Evolutionary conservation across 2,797 vertebrate genomes (phyloP), one percentile per base, ranked within the genome.

Genomic region (Cuniculus paca): DNA sequence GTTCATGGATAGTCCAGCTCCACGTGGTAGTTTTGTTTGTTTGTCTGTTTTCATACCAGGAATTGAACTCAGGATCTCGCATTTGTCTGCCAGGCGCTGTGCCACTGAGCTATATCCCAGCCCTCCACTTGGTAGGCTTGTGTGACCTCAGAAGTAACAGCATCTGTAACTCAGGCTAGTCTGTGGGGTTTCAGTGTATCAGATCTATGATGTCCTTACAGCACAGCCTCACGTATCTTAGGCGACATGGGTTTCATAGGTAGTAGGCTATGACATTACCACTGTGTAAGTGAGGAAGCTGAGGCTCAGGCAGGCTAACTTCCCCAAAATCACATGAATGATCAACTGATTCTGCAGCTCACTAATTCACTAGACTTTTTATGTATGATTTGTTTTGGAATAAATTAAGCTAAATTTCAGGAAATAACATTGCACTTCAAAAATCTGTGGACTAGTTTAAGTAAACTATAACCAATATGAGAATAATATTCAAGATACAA

Each of bases 381-480:
- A 74, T 80, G 9, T 26, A 39, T 58, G 54, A 60, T 72, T 54
- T 31, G 61, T 79, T 74, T 84, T 90, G 58, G 36, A 78, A 81
- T 82, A 92, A 94, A 94, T 28, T 93, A 36, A 70, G 5, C 45
- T 88, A 78, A 85, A 16, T 54, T 63, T 56, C 42, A 88, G 61
- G 26, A 63, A 88, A 82, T 42, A 89, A 80, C 39, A 54, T 36
- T 9, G 70, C 1, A 61, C 39, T 60, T 50, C 13, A 85, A 96
- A 85, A 85, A 72, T 14, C n/a, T 83, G n/a, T 24, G 48, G 20
- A 34, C 86, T 60, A 26, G 56, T 75, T 78, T 54, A 82, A 42
- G 28, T 75, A 81, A 91, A 36, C 48, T 20, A 83, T 39, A 42
- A 52, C 26, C 74, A 34, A 24, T 13, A 89, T 0, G 4, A 31